phyloP scores from a whole-genome alignment of 2,888 invertebrate species.

The Eristalis pertinax region DNA sequence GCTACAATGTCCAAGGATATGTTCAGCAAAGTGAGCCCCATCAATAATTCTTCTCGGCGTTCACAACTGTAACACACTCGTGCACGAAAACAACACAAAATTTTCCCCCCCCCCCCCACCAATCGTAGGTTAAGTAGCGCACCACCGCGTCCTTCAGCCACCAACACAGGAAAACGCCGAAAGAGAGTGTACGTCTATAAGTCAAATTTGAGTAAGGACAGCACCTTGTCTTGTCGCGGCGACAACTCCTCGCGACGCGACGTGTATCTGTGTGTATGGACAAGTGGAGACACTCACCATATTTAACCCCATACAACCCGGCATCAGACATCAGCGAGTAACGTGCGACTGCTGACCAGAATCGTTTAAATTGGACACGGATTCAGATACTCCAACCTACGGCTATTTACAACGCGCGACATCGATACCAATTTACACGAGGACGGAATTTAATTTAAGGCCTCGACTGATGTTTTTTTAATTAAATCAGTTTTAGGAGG shows the following conservation, averaged over 20 bases:
- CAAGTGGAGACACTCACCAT: slow-evolving; percentile 41
- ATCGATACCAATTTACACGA: slow-evolving; percentile 72
- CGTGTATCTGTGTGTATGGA: slow-evolving; percentile 20
- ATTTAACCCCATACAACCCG: slow-evolving; percentile 52
- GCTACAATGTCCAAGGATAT: background rate
- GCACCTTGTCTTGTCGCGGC: slow-evolving; percentile 50
- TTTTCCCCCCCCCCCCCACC: background rate
- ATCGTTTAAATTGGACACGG: slow-evolving; percentile 72
- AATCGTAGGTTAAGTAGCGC: background rate
- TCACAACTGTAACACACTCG: slow-evolving; percentile 14
- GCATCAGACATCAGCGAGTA: slow-evolving; percentile 56
- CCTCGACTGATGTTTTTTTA: slow-evolving; percentile 68
- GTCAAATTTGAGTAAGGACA: slow-evolving; percentile 65
- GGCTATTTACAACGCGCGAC: slow-evolving; percentile 72
- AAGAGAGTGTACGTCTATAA: slow-evolving; percentile 31
- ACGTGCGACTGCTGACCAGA: slow-evolving; percentile 55
- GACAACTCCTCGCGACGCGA: slow-evolving; percentile 18
- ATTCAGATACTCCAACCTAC: slow-evolving; percentile 70
- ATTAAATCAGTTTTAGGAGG: slow-evolving; percentile 68
- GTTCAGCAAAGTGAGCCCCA: background rate
- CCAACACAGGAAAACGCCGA: background rate
- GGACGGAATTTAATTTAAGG: slow-evolving; percentile 70
- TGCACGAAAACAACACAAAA: slow-evolving; percentile 14
- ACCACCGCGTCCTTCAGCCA: background rate
- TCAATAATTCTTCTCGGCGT: slow-evolving; percentile 22